Conservation (phyloP, 2,113 vertebrate species). For the Brachionichthys hirsutus region DNA sequence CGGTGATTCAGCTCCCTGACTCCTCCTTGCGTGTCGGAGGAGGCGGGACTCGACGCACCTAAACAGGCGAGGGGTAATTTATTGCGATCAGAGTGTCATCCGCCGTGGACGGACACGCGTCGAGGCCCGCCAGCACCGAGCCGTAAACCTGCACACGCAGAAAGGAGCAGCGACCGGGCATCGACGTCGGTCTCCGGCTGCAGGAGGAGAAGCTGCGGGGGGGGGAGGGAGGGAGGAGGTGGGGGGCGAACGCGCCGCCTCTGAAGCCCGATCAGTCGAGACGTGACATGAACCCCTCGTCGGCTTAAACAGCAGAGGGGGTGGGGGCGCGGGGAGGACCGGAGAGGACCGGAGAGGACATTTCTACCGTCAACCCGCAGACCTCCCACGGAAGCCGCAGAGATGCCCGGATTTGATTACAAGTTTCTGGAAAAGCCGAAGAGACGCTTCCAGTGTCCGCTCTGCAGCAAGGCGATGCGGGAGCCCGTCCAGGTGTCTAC, state of each 20-base stretch:
- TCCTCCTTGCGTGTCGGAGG: constrained; percentile 66
- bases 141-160: not conserved
- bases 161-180: no score
- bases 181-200: constrained; percentile 20
- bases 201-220: no score
- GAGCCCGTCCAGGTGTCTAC: constrained; percentile 98
- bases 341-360: constrained; percentile 34
- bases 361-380: constrained; percentile 40
- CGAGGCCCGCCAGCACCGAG: constrained; percentile 5
- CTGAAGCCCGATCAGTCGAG: constrained; percentile 37
- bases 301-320: constrained; percentile 31
- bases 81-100: constrained; percentile 72
- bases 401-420: constrained; percentile 97
- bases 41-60: constrained; percentile 73
- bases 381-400: constrained; percentile 42
- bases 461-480: constrained; percentile 95
- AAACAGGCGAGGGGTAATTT: constrained; percentile 73
- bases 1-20: constrained; percentile 48
- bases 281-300: constrained; percentile 62
- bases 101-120: not conserved
- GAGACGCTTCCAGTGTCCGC: constrained; percentile 91
- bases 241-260: constrained; percentile 27
- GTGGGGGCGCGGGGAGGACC: constrained; percentile 4
- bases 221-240: no score
- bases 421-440: constrained; percentile 98